These are phyloP conservation scores for Sebastes dallii DNA, from an alignment of 2,797 vertebrate genomes.

Conservation along the genomic window DNA sequence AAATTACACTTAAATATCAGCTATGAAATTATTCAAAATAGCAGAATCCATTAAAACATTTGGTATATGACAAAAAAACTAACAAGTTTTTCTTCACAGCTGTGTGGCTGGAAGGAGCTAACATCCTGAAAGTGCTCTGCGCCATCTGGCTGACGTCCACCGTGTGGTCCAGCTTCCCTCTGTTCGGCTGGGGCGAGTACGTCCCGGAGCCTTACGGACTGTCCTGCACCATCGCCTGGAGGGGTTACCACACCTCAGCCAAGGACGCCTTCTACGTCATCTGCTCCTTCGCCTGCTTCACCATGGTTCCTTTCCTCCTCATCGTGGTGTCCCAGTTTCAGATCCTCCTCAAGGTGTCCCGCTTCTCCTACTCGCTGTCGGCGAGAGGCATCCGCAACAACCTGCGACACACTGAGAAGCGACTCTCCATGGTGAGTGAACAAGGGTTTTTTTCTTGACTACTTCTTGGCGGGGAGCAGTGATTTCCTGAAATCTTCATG, in stretches of 20 bases:
- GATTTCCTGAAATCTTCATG: neutral
- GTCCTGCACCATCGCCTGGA: constrained; percentile 81
- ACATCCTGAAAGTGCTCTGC: constrained; percentile 51
- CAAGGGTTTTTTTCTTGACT: neutral
- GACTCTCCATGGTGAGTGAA: constrained; percentile 66
- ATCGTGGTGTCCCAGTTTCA: constrained; percentile 71
- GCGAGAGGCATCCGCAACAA: constrained; percentile 62
- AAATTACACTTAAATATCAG: neutral
- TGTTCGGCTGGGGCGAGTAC: constrained; percentile 80
- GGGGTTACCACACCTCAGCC: constrained; percentile 67
- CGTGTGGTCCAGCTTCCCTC: constrained; percentile 75
- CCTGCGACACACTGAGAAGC: constrained; percentile 61
- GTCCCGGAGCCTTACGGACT: constrained; percentile 79
- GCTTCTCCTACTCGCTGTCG: constrained; percentile 61
- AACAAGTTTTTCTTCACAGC: constrained; percentile 23
- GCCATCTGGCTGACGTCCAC: constrained; percentile 69
- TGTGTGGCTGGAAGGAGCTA: constrained; percentile 62
- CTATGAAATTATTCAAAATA: neutral
- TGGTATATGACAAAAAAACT: neutral
- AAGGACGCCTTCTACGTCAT: constrained; percentile 77
- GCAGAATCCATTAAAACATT: neutral
- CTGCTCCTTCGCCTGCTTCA: constrained; percentile 75
- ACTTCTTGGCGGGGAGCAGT: neutral
- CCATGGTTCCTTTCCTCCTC: constrained; percentile 68
- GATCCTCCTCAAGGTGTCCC: constrained; percentile 70